These are phyloP conservation scores for Tragelaphus imberbis DNA, from an alignment of 2,113 vertebrate genomes.

Conservation along the genomic window DNA sequence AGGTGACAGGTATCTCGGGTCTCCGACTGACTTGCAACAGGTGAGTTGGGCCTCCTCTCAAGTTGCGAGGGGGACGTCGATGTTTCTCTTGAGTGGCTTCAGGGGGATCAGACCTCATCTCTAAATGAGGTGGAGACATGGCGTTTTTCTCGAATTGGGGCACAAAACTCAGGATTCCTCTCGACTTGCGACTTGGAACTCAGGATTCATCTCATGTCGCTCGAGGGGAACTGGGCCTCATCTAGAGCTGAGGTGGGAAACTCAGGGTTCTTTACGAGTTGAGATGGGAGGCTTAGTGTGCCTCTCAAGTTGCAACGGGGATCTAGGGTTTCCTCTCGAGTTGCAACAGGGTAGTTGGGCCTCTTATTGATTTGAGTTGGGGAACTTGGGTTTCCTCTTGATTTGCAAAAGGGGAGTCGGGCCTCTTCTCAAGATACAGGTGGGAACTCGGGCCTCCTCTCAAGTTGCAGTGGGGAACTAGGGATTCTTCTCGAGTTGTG, in stretches of 20 bases:
- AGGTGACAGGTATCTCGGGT: background rate
- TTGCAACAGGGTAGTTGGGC: background rate
- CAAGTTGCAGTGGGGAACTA: too few relatives aligned
- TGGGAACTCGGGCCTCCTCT: background rate
- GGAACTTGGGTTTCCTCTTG: background rate
- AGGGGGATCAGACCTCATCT: background rate
- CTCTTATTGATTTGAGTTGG: background rate
- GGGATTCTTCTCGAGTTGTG: too few relatives aligned
- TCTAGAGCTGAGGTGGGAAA: background rate
- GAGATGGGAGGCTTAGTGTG: rapidly evolving
- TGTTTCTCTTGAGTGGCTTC: background rate
- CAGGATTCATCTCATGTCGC: background rate
- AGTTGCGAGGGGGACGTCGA: background rate
- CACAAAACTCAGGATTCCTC: background rate
- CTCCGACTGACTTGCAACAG: background rate
- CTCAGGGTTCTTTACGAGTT: background rate
- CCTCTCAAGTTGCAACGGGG: rapidly evolving
- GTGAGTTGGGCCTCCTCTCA: background rate
- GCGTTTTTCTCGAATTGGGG: background rate
- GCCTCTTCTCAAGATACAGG: background rate
- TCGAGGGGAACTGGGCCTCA: background rate
- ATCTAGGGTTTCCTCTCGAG: background rate
- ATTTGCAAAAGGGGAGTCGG: background rate
- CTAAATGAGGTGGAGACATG: background rate
- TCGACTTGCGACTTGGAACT: background rate